A percentile compares a stretch with the other conserved stretches of the same genome.
Conservation (phyloP, 2,113 vertebrate genomes). For the Herpetotheres cachinnans region DNA sequence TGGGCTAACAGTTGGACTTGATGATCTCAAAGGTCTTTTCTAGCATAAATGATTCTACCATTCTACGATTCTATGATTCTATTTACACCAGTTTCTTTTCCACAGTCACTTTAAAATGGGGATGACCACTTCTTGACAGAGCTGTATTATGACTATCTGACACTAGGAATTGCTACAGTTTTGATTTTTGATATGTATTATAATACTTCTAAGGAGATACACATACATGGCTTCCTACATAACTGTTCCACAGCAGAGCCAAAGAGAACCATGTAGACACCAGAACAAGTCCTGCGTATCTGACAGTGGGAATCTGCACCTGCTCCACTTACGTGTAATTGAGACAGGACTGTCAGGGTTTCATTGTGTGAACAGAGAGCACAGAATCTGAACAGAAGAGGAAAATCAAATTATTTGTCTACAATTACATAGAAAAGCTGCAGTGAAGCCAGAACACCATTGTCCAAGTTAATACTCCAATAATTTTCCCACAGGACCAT, state of each 20-base stretch:
- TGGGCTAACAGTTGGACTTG: too few relatives aligned
- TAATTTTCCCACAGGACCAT: not conserved
- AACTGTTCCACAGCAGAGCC: not conserved
- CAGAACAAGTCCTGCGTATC: not conserved
- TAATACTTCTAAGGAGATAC: not conserved
- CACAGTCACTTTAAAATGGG: not conserved
- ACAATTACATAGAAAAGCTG: not conserved
- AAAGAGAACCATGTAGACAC: not conserved
- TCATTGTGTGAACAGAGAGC: not conserved
- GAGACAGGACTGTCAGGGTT: not conserved
- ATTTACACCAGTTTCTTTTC: not conserved
- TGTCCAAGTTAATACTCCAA: not conserved
- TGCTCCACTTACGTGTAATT: rapidly evolving
- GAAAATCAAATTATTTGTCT: not conserved
- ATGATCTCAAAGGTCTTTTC: too few relatives aligned
- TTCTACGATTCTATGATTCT: too few relatives aligned
- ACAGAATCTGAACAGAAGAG: not conserved
- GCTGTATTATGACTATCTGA: not conserved
- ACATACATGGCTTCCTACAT: not conserved
- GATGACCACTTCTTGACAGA: not conserved
- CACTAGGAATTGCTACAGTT: not conserved
- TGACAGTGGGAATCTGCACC: not conserved
- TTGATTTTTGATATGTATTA: not conserved
- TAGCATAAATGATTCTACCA: too few relatives aligned
- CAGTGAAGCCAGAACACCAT: not conserved